Percentiles rank a stretch among this genome's conserved stretches.
These are phyloP conservation scores for Odocoileus hemionus DNA, from an alignment of 2,113 vertebrate species.

Conservation along the genomic window DNA sequence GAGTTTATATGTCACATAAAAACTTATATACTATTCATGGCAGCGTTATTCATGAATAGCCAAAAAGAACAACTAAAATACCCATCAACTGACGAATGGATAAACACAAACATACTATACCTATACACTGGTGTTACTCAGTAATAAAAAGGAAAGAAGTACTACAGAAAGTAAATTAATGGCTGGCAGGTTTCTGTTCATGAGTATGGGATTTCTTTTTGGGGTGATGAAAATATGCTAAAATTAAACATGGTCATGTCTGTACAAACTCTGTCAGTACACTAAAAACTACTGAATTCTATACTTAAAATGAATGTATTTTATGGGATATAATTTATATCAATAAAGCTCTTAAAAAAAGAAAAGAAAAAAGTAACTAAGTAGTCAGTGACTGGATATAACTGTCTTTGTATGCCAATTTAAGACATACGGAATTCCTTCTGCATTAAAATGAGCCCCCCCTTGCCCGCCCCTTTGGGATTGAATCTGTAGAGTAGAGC, in stretches of 20 bases:
- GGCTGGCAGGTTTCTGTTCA: background rate
- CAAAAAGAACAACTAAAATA: background rate
- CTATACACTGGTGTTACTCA: background rate
- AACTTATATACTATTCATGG: background rate
- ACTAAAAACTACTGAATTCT: background rate
- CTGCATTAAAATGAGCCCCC: background rate
- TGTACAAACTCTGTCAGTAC: background rate
- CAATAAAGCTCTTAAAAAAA: background rate
- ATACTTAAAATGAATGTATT: background rate
- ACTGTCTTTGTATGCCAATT: background rate
- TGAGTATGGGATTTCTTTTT: background rate
- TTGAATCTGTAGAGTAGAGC: background rate
- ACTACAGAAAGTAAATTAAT: background rate
- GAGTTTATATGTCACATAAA: background rate
- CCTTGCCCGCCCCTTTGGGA: background rate
- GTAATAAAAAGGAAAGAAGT: background rate
- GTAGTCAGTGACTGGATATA: background rate
- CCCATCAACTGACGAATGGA: background rate
- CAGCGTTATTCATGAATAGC: background rate
- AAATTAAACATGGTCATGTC: background rate
- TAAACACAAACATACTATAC: background rate
- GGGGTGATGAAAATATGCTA: constrained; percentile 1
- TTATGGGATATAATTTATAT: constrained; percentile 1
- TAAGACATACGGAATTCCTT: background rate
- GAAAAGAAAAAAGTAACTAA: background rate